A percentile compares a stretch with the other conserved stretches of the same genome.
Evolutionary conservation across 2,888 invertebrate species (phyloP).

Genomic region (Drosophila setosimentum): DNA sequence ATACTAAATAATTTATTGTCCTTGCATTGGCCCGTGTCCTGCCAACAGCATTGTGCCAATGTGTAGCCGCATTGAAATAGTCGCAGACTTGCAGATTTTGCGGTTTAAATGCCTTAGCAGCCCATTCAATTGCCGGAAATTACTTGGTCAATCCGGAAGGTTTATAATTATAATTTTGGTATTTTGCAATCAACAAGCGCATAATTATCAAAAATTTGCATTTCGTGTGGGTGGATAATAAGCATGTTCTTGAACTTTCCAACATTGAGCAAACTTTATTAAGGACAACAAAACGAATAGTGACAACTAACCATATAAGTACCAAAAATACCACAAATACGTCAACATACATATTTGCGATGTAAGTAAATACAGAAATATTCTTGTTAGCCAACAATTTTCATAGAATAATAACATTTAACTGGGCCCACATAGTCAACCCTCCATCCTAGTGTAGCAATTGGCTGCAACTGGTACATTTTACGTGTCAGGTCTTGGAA

Average conservation of each 20-base stretch:
- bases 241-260: constrained; percentile 18
- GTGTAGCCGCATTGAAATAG: constrained; percentile 15
- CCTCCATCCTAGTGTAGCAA: not conserved
- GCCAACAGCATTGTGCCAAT: constrained; percentile 26
- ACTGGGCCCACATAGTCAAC: not conserved
- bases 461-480: constrained; percentile 3
- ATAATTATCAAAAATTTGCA: constrained; percentile 49
- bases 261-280: constrained; percentile 37
- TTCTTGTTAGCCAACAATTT: constrained; percentile 15
- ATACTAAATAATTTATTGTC: constrained; percentile 60
- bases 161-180: constrained; percentile 6
- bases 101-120: constrained; percentile 10
- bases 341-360: constrained; percentile 19
- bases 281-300: constrained; percentile 15
- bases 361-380: constrained; percentile 27
- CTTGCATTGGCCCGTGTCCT: constrained; percentile 30
- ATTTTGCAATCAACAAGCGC: constrained; percentile 13
- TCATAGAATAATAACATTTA: constrained; percentile 47
- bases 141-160: constrained; percentile 7
- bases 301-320: constrained; percentile 18
- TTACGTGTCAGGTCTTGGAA: constrained; percentile 60
- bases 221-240: constrained; percentile 29
- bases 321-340: constrained; percentile 15
- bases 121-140: constrained; percentile 35
- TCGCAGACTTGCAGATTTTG: constrained; percentile 14